Conservation (phyloP, 2,797 vertebrate genomes). For the Lates japonicus region DNA sequence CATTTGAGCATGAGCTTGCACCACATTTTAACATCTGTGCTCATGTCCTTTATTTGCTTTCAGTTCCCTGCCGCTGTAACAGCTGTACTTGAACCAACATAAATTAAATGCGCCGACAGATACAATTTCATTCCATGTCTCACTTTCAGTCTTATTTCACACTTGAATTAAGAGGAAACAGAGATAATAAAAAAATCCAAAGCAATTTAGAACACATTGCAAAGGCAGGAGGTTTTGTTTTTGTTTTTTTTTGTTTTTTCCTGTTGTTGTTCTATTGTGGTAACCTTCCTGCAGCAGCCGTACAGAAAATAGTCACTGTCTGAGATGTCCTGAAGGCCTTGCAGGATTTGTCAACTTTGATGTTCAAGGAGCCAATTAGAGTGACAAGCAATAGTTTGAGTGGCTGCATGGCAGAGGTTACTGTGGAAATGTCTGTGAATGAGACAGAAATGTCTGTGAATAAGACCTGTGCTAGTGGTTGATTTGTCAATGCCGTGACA, state of each 20-base stretch:
- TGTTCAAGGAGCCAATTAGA: slow-evolving; percentile 80
- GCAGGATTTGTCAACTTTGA: slow-evolving; percentile 71
- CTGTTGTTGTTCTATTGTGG: not conserved
- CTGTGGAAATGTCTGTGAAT: slow-evolving; percentile 63
- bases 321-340: slow-evolving; percentile 51
- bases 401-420: slow-evolving; percentile 71
- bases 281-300: slow-evolving; percentile 28
- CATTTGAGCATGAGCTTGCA: slow-evolving; percentile 69
- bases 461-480: slow-evolving; percentile 52
- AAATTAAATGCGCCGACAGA: slow-evolving; percentile 26
- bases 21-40: slow-evolving; percentile 80
- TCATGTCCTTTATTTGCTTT: slow-evolving; percentile 48
- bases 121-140: slow-evolving; percentile 18
- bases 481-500: slow-evolving; percentile 66
- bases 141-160: slow-evolving; percentile 1
- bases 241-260: not conserved
- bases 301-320: slow-evolving; percentile 26
- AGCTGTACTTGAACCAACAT: slow-evolving; percentile 32
- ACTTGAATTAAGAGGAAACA: slow-evolving; percentile 13
- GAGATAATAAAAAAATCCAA: slow-evolving; percentile 10
- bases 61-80: too few species aligned
- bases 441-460: slow-evolving; percentile 37
- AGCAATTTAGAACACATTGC: slow-evolving; percentile 20
- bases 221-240: slow-evolving; percentile 4
- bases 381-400: slow-evolving; percentile 65